Base-by-base conservation (phyloP, 2,888 invertebrate genomes). In the Cerastis leucographa region DNA sequence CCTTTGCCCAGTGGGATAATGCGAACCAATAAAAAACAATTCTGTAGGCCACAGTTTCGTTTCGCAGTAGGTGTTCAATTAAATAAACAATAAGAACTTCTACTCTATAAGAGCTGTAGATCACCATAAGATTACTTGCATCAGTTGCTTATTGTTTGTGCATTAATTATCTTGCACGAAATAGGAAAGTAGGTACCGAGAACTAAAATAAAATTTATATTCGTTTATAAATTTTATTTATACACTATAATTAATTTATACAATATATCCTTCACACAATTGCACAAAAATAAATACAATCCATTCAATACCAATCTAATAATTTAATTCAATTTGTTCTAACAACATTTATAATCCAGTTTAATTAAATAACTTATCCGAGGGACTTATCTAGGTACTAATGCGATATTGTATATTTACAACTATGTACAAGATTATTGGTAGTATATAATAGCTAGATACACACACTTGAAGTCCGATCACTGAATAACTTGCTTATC, bases 241-340 rank as follows among this genome's bases (percentile, higher is more conserved):
- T 42, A 71, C 59, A 64, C 46, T 59, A 65, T 65, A 25, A 70
- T 68, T 62, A 74, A 59, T 69, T 44, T 54, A 64, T 29, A 78
- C 51, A 78, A 64, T 29, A 8, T 42, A 29, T 42, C 12, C n/a
- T 56, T 68, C 66, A 67, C 65, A 83, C 74, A 71, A 87, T 89
- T 83, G 85, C 87, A 89, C 85, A 81, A 80, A 59, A 72, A 59
- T 67, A 78, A 70, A 59, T 69, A 72, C 54, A 74, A 61, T 66
- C 5, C 25, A 70, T 69, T 65, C 2, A 64, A 49, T 49, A 25
- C 25, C 19, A 56, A 76, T 35, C 11, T 49, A 65, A 66, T 67
- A 22, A 69, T 35, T 70, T 22, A 66, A 62, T 44, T 54, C 6
- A 35, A 49, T 75, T 49, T 70, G 25, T 25, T 54, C 35, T 54